These are phyloP conservation scores for Leptinotarsa juncta DNA, from an alignment of 2,888 invertebrate species.

Conservation along the genomic window DNA sequence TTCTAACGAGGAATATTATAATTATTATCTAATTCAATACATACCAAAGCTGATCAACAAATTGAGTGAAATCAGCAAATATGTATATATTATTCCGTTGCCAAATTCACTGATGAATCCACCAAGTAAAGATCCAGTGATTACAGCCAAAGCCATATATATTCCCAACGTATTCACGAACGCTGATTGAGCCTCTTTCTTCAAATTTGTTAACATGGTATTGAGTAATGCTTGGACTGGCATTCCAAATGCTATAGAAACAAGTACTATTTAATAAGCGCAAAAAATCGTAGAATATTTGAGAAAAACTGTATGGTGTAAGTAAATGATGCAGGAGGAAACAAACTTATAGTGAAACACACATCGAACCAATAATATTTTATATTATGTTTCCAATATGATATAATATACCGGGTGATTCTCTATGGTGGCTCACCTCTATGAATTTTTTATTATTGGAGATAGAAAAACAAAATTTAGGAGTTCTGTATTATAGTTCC, in stretches of 20 bases:
- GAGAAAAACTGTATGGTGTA: too few relatives aligned
- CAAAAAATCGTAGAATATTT: too few relatives aligned
- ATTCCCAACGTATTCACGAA: conserved; percentile 40
- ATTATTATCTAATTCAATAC: background rate
- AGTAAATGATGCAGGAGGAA: too few relatives aligned
- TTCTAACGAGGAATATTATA: too few relatives aligned
- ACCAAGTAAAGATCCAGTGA: conserved; percentile 41
- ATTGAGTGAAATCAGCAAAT: conserved; percentile 34
- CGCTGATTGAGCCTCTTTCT: conserved; percentile 38
- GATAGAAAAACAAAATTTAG: too few relatives aligned
- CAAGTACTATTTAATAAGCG: background rate
- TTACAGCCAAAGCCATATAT: conserved; percentile 32
- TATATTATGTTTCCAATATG: too few relatives aligned
- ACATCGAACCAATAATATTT: too few relatives aligned
- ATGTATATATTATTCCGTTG: conserved; percentile 39
- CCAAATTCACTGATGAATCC: conserved; percentile 45
- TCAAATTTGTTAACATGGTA: conserved; percentile 21
- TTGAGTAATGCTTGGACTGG: conserved; percentile 23
- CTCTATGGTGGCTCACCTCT: too few relatives aligned
- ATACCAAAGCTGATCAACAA: conserved; percentile 20
- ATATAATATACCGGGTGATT: too few relatives aligned
- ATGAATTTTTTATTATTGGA: too few relatives aligned
- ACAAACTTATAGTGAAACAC: too few relatives aligned
- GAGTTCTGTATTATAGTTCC: too few relatives aligned
- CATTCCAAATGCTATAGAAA: conserved; percentile 30